Base-by-base conservation (phyloP, 2,113 vertebrate species). In the Aldabrachelys gigantea region DNA sequence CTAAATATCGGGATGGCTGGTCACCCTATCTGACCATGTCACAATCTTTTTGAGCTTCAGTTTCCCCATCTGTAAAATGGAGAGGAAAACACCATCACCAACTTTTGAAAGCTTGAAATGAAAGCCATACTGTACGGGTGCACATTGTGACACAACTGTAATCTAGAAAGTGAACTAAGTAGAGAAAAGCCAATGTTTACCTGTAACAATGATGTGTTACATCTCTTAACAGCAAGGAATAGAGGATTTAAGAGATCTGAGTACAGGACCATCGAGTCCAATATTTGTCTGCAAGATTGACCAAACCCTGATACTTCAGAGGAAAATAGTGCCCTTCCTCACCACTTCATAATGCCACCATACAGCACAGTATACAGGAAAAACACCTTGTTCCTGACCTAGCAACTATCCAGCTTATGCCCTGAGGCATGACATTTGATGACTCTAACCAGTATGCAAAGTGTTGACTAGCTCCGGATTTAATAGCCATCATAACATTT, bases 111-210 rank as follows among this genome's bases (percentile, higher is more conserved):
- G 9, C 29, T 52, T 38, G 1, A 5, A 3, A 76, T 9, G 2
- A 2, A 47, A 17, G 21, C 31, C 0, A 0, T 0, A 0, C 54
- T 5, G 75, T 52, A 24, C 44, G 8, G 69, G 49, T 14, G 6
- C 75, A 85, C 50, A n/a, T 80, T 62, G 82, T 0, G 24, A 22
- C 57, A 9, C 78, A 78, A 1, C 82, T 79, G 92, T 1, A 0
- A 49, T 6, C 49, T 41, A 69, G 89, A 72, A 54, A 25, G 80
- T 59, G 13, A 47, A 31, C 44, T 57, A 14, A 0, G 0, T 8
- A 89, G 41, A 59, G 76, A 62, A 50, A 85, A 50, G 27, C 19
- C n/a, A 69, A 10, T 3, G 2, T 19, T 12, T 25, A 76, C 38
- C 22, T 76, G 4, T 75, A 22, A 76, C 21, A 41, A 76, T 38